A percentile compares a stretch with the other conserved stretches of the same genome.
Conservation (phyloP, 1,140 invertebrate species). For the Trinorchestia longiramus region DNA sequence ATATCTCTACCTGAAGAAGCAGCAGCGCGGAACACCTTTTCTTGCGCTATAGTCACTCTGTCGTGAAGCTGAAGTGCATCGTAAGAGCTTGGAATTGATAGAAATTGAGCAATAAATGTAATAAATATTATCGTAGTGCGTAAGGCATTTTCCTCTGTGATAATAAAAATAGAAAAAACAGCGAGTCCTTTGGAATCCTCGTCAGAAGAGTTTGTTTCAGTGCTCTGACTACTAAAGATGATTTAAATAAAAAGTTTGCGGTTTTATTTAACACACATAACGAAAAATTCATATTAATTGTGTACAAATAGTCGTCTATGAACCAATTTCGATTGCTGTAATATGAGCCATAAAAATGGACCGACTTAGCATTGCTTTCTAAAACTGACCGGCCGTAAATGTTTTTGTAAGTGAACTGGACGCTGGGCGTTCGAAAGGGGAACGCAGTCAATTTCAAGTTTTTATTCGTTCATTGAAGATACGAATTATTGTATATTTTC, state of each 20-base stretch:
- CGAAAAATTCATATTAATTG: neutral
- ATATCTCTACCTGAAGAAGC: neutral
- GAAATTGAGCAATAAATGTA: neutral
- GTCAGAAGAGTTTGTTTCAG: neutral
- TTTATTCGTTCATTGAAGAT: neutral
- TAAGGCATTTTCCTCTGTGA: no score
- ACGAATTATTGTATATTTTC: neutral
- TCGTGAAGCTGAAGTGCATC: neutral
- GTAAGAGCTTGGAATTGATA: neutral
- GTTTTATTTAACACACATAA: neutral
- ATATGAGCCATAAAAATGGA: neutral
- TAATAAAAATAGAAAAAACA: no score
- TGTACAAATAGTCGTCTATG: neutral
- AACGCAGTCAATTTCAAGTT: neutral
- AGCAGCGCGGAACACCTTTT: neutral
- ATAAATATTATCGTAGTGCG: neutral
- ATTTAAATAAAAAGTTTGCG: neutral
- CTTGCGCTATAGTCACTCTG: neutral
- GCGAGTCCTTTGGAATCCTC: neutral
- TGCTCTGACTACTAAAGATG: neutral
- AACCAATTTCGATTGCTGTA: neutral
- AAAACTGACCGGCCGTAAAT: neutral
- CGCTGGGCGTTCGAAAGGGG: neutral
- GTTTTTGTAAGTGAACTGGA: neutral
- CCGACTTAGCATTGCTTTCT: neutral